phyloP scores from a whole-genome alignment of 2,113 vertebrate genomes.

The Carassius auratus region DNA sequence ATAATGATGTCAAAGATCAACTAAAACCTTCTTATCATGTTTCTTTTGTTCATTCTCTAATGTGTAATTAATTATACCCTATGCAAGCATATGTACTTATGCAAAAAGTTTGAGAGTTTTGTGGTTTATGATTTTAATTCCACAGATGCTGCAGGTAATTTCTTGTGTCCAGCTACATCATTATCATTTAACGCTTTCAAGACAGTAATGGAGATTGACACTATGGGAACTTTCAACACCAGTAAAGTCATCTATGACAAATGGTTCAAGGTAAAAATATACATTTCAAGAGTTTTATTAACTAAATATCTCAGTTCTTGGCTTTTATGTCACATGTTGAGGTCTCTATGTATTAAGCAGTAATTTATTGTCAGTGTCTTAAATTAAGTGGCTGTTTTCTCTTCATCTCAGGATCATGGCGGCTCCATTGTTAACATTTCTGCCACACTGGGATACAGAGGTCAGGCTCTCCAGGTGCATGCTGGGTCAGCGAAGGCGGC shows the following conservation, averaged over 20 bases:
- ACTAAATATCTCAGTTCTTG: neutral
- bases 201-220: slow-evolving; percentile 93
- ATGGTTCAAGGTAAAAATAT: slow-evolving; percentile 81
- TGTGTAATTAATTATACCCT: neutral
- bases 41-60: neutral
- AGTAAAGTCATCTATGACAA: slow-evolving; percentile 90
- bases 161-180: slow-evolving; percentile 85
- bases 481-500: slow-evolving; percentile 96
- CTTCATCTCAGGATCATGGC: slow-evolving; percentile 82
- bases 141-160: slow-evolving; percentile 94
- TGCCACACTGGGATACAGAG: slow-evolving; percentile 85
- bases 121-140: neutral
- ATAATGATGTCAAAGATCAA: neutral
- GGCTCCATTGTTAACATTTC: slow-evolving; percentile 94
- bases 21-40: neutral
- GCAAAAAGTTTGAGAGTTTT: neutral
- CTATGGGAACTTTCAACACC: slow-evolving; percentile 92
- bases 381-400: neutral
- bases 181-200: slow-evolving; percentile 94
- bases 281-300: neutral
- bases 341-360: neutral
- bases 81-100: neutral
- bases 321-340: neutral
- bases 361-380: neutral
- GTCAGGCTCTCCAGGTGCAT: slow-evolving; percentile 90